A percentile compares a stretch with the other conserved stretches of the same genome.
These are phyloP conservation scores for Poeciliopsis paucimaculata DNA, from an alignment of 2,797 vertebrate genomes.

Conservation along the genomic window DNA sequence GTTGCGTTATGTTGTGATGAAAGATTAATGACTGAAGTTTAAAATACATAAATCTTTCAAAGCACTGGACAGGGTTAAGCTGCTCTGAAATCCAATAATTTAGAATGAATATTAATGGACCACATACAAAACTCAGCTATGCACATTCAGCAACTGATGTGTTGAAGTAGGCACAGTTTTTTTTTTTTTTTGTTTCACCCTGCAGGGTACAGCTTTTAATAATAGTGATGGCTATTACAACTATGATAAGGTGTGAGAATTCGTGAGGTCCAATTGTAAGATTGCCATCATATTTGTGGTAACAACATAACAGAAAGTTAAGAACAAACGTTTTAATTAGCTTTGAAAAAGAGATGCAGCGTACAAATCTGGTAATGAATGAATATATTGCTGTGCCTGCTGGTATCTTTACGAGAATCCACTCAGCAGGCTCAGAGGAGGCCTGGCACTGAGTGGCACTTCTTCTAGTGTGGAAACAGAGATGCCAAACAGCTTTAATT, in stretches of 20 bases:
- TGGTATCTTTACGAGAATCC: slow-evolving; percentile 54
- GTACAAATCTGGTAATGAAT: slow-evolving; percentile 51
- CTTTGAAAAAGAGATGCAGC: slow-evolving; percentile 29
- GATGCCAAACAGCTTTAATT: slow-evolving; percentile 68
- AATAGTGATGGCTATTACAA: slow-evolving; percentile 13
- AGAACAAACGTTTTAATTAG: slow-evolving; percentile 29
- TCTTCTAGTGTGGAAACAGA: slow-evolving; percentile 42
- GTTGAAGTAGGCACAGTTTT: slow-evolving; percentile 11
- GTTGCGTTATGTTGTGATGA: slow-evolving; percentile 55
- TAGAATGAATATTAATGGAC: slow-evolving; percentile 59
- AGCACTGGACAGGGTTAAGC: slow-evolving; percentile 61
- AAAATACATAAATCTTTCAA: slow-evolving; percentile 74
- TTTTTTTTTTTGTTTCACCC: background rate
- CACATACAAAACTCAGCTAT: slow-evolving; percentile 6
- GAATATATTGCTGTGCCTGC: slow-evolving; percentile 40
- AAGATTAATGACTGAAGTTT: slow-evolving; percentile 73
- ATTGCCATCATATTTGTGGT: background rate
- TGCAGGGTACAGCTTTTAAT: slow-evolving; percentile 1
- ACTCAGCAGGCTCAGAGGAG: slow-evolving; percentile 55
- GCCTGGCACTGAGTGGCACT: slow-evolving; percentile 53
- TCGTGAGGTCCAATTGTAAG: slow-evolving; percentile 16
- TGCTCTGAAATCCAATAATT: slow-evolving; percentile 46
- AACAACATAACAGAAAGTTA: slow-evolving; percentile 25
- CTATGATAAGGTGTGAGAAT: slow-evolving; percentile 14
- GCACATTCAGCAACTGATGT: slow-evolving; percentile 9